Evolutionary conservation across 2,113 vertebrate species (phyloP), one percentile per base, ranked within the genome.

Genomic region (Ceyx cyanopectus): DNA sequence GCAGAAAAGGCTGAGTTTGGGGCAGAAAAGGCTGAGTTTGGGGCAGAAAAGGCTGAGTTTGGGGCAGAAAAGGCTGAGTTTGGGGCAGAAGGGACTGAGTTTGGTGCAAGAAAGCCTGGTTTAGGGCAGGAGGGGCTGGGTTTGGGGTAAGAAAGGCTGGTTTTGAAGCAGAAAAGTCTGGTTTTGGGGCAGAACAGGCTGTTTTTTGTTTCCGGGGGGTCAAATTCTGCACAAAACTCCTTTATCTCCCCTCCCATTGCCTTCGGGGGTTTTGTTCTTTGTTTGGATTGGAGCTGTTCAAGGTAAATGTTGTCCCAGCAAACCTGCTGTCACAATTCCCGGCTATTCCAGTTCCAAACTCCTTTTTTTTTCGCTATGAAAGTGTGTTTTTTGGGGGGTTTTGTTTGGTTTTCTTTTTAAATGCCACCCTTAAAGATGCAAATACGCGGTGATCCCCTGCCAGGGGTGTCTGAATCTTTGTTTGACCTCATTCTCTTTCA

Each of bases 201-300:
- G 9, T 37, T 37, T 37, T 37, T 37, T 37, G 37, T 37, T 37
- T 37, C 37, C 37, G 9, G 37, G 37, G 37, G 37, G 37, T 37
- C 37, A 9, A 37, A 37, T 37, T 9, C 37, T 37, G 37, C 37
- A 37, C 37, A 37, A 37, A 37, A 37, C 37, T 37, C 37, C 37
- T 37, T 37, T 37, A 37, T 37, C 37, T 37, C 37, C 37, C 37
- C 37, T 37, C 37, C 9, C 37, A 37, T 37, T 37, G 85, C 86
- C 66, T 76, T 48, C 66, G 46, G 74, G 37, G 66, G 41, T 65
- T 92, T 84, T 89, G 50, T 74, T 85, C 91, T 92, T 58, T 54
- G 62, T 91, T 68, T 80, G 79, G 58, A 82, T 87, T 51, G 62
- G 54, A 73, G 78, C 78, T 82, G 87, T 89, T 76, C 48, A 45